Conservation (phyloP, 1,140 invertebrate genomes). For the Pseudomyrmex gracilis region DNA sequence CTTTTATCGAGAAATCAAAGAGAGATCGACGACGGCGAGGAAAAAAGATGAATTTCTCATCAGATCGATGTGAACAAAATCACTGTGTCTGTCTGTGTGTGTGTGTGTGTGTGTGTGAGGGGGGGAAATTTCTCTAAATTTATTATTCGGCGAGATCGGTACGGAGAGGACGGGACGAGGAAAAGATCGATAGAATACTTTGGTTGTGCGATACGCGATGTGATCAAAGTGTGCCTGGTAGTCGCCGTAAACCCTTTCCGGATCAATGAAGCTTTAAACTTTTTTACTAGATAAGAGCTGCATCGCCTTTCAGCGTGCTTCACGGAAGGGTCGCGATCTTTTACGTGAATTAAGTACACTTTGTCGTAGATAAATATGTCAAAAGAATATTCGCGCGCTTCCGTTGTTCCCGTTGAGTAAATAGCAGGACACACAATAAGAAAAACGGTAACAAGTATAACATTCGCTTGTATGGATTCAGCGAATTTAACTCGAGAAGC, state of each 20-base stretch:
- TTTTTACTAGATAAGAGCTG: slow-evolving; percentile 61
- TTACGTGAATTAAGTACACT: slow-evolving; percentile 59
- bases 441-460: neutral
- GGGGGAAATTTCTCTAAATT: slow-evolving; percentile 49
- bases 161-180: neutral
- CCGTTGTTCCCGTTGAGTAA: neutral
- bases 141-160: slow-evolving; percentile 56
- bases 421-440: slow-evolving; percentile 1
- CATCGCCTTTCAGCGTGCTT: slow-evolving; percentile 53
- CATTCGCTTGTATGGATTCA: slow-evolving; percentile 8
- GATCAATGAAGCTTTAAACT: slow-evolving; percentile 62
- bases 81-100: neutral
- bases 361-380: slow-evolving; percentile 54
- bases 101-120: too few species aligned
- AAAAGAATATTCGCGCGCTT: slow-evolving; percentile 55
- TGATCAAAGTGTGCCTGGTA: slow-evolving; percentile 58
- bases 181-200: slow-evolving; percentile 55
- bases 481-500: slow-evolving; percentile 1
- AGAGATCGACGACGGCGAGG: neutral
- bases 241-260: slow-evolving; percentile 56
- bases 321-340: slow-evolving; percentile 59
- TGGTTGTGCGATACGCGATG: slow-evolving; percentile 54
- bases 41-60: slow-evolving; percentile 8
- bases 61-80: slow-evolving; percentile 27
- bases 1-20: neutral